phyloP scores from a whole-genome alignment of 2,113 vertebrate species.

The Mus spicilegus region DNA sequence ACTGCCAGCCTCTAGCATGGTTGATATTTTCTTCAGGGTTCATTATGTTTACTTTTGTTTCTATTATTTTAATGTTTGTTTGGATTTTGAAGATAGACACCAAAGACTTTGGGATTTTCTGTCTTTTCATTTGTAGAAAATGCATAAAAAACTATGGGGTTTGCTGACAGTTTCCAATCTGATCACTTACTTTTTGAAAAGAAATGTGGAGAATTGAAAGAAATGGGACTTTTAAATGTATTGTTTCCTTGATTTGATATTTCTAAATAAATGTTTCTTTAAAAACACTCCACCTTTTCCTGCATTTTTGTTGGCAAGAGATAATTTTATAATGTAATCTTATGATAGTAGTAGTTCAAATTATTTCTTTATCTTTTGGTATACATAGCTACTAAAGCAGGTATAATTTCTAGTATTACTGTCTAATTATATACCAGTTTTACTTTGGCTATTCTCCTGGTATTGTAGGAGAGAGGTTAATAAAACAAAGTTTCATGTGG shows the following conservation, averaged over 20 bases:
- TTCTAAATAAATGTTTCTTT: background rate
- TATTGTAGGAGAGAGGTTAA: background rate
- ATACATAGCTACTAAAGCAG: background rate
- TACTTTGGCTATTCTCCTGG: background rate
- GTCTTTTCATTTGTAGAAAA: slow-evolving; percentile 25
- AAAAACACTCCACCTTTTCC: fast-evolving
- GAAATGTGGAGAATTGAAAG: background rate
- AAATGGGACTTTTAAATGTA: background rate
- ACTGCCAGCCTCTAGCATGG: slow-evolving; percentile 62
- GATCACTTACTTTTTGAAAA: background rate
- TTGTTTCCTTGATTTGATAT: background rate
- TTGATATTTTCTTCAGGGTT: slow-evolving; percentile 65
- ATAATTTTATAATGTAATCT: background rate
- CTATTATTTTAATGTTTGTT: slow-evolving; percentile 73
- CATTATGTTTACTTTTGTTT: slow-evolving; percentile 73
- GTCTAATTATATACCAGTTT: background rate
- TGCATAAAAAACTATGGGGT: background rate
- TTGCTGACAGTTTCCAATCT: background rate
- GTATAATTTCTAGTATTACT: background rate
- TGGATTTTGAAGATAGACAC: slow-evolving; percentile 61
- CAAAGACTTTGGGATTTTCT: background rate
- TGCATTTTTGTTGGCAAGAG: background rate
- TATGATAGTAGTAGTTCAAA: background rate
- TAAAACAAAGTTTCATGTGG: background rate
- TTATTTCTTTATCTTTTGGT: background rate